Base-by-base conservation (phyloP, 2,113 vertebrate genomes). In the Sebastes fasciatus region DNA sequence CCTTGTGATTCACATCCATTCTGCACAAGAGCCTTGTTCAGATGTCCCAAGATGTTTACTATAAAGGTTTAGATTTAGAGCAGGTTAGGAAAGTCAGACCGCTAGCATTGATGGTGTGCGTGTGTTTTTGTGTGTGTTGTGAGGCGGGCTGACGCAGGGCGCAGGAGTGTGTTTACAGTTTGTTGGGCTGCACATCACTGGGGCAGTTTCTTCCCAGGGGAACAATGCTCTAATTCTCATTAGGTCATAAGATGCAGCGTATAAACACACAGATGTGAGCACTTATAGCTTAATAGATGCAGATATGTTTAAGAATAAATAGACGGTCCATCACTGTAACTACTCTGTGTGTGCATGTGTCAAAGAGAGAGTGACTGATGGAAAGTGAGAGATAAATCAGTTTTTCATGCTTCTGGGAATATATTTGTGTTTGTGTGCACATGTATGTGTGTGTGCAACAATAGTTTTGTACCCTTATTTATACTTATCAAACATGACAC, bases 41-140 rank as follows among this genome's bases (percentile, higher is more conserved):
- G 91, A 93, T 93, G 93, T 93, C 93, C 82, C 19, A 42, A 92
- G 88, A 85, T 95, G 95, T 95, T 96, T 96, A 95, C 94, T 93
- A 93, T 92, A 94, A 95, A 95, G 92, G 85, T 86, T 88, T 89
- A 94, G 92, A 94, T 95, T 96, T 93, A 95, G 92, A 93, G 94
- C 89, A 94, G 91, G 93, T 95, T 93, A 92, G 86, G 73, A 80
- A 87, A 88, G 92, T 91, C 83, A 68, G 85, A 65, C 77, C 79
- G 70, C 79, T 58, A 52, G 70, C 85, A 80, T 62, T 58, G 78
- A 54, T 65, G 52, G 60, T 43, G 83, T 77, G 84, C 42, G 42
- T 62, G 55, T 19, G 77, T 77, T 8, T 66, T 40, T 80, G 76
- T 83, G 87, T 77, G 86, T 72, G 76, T 77, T 83, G 74, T 80